Evolutionary conservation across 1,140 invertebrate genomes (phyloP).

Genomic region (Pristionchus pacificus): DNA sequence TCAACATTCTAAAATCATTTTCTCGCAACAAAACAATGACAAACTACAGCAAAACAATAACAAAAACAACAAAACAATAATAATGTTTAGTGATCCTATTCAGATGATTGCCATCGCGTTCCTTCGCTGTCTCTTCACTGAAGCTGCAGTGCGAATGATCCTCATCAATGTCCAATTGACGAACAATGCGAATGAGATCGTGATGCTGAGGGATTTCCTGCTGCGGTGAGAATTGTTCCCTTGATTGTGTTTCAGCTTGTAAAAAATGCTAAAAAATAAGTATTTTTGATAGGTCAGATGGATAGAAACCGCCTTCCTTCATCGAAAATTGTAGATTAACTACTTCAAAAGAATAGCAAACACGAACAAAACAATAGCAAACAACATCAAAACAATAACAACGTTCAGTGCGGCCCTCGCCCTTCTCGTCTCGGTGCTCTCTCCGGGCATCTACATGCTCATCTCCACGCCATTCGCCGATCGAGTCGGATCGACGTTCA

Average conservation of each 20-base stretch:
- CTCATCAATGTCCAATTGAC: neutral
- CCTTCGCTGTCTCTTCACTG: neutral
- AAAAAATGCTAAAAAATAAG: neutral
- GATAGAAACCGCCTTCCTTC: too few species aligned
- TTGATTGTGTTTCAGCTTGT: neutral
- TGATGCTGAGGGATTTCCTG: neutral
- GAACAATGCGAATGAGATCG: neutral
- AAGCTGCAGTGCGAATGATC: neutral
- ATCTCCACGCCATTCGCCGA: neutral
- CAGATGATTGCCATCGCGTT: neutral
- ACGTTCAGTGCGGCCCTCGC: too few species aligned
- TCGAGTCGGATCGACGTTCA: neutral
- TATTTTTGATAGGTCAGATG: too few species aligned
- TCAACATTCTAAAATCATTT: too few species aligned
- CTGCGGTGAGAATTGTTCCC: neutral
- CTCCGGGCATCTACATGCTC: neutral
- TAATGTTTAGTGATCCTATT: too few species aligned
- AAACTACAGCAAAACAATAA: too few species aligned
- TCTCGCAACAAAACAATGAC: too few species aligned
- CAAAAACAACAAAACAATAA: too few species aligned
- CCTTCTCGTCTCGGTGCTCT: neutral
- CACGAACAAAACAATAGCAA: too few species aligned
- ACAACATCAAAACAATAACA: too few species aligned
- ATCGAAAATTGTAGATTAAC: too few species aligned
- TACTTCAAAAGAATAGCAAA: too few species aligned